Base-by-base conservation (phyloP, 2,113 vertebrate genomes). In the Cyrtonyx montezumae region DNA sequence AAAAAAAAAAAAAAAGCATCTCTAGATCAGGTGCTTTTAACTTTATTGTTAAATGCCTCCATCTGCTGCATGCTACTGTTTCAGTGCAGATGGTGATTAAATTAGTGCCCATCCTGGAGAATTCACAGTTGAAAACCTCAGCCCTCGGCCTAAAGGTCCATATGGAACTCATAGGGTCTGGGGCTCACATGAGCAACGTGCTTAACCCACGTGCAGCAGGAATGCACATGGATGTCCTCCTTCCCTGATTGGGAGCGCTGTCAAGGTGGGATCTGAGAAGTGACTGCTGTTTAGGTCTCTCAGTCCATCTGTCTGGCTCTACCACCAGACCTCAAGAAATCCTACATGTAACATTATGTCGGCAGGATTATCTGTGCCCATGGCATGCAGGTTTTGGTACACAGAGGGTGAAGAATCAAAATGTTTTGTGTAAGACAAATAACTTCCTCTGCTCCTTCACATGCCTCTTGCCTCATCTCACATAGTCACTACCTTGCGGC, bases 81-180 rank as follows among this genome's bases (percentile, higher is more conserved):
- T 69, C 87, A 91, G 66, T 69, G 71, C 70, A 91, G 61, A 49
- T 74, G 55, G 76, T 23, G 37, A 82, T 91, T 81, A 88, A 88
- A 85, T 85, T 55, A 74, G 28, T 93, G 49, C 19, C 20, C 55
- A 55, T 74, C 40, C 65, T 45, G 55, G 49, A 65, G 37, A 82
- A 81, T 40, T 77, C 79, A 46, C 18, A 42, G 51, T 11, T 48
- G 67, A 71, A 87, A 55, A 37, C n/a, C 22, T 93, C 65, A 63
- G 18, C 17, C 30, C n/a, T 10, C 23, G 74, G 55, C 55, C 61
- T 65, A 30, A 55, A 59, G 25, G 42, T 42, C 49, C 45, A 18
- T 51, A 66, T 46, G 70, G 66, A 77, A 32, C 40, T 51, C 8
- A 16, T 22, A 3, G 22, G 5, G 5, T 34, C 53, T 80, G 40